Base-by-base conservation (phyloP, 2,797 vertebrate genomes). In the Moxostoma hubbsi region DNA sequence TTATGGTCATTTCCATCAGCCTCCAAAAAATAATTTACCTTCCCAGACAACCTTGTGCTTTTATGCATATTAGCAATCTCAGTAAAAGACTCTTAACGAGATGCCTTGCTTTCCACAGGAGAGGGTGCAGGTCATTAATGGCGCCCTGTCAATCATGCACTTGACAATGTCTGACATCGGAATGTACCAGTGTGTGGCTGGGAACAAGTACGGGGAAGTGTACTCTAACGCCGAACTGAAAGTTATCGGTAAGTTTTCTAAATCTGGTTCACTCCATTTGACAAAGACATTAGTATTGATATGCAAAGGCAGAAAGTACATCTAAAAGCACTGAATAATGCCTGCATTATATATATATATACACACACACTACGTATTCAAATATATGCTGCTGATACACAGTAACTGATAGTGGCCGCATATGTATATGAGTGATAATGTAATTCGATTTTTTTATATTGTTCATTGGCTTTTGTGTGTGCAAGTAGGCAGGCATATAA, bases 111-210 rank as follows among this genome's bases (percentile, higher is more conserved):
- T 89, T 88, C 88, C 50, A 90, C 47, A 99, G 98, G 96, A 95
- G 83, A 95, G 96, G 80, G 85, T 99, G 82, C 95, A 95, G 89
- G 95, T 98, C 1, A 94, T 94, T 89, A 96, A 96, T 61, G 97
- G 97, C 36, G 94, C 90, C 0, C 88, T 99, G 89, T 95, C 94
- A 51, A 96, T 99, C 84, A 92, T 90, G 7, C 92, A 90, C 0
- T 89, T 98, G 91, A 96, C 92, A 71, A 93, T 96, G 68, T 89
- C 94, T 0, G 97, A 99, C 9, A 94, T 95, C 0, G 98, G 96
- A 76, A 98, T 98, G 95, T 99, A 98, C 87, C 98, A 99, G 83
- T 99, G 98, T 9, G 93, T 98, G 80, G 97, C 98, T 0, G 97
- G 96, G 72, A 99, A 99, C 77, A 95, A 95, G 82, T 93, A 99